Percentiles rank a stretch among this genome's conserved stretches.
phyloP scores from a whole-genome alignment of 1,140 invertebrate species.

The Bombus polaris region DNA sequence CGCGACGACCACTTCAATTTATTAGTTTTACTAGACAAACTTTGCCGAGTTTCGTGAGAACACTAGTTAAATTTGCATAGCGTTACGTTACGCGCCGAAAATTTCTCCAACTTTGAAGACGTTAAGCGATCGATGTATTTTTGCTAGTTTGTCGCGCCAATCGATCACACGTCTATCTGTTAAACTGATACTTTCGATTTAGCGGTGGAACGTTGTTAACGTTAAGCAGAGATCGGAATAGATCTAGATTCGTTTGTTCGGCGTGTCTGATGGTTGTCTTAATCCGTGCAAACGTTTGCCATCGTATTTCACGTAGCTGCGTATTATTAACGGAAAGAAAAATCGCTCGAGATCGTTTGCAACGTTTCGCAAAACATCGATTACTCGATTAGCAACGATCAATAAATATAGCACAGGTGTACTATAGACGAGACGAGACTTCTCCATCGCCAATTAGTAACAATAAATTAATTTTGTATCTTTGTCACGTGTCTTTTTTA shows the following conservation, averaged over 20 bases:
- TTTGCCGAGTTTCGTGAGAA: background rate
- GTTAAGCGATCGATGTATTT: too few species aligned
- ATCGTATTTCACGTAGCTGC: too few species aligned
- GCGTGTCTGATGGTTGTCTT: background rate
- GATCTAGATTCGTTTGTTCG: background rate
- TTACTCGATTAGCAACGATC: rapidly evolving
- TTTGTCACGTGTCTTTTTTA: constrained; percentile 78
- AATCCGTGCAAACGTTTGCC: background rate
- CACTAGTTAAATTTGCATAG: too few species aligned
- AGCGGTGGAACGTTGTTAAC: background rate
- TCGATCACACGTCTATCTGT: rapidly evolving
- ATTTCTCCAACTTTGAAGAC: too few species aligned
- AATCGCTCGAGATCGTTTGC: too few species aligned
- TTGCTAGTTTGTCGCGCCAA: too few species aligned
- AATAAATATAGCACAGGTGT: too few species aligned
- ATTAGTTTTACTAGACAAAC: background rate
- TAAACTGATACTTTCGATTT: background rate
- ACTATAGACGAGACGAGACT: background rate
- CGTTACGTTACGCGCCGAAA: too few species aligned
- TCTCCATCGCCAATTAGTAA: rapidly evolving
- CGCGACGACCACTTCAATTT: background rate
- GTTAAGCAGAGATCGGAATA: background rate
- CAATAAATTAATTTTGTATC: background rate
- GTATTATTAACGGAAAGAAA: too few species aligned
- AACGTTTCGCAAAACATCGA: too few species aligned